These are phyloP conservation scores for Luperina testacea DNA, from an alignment of 2,888 invertebrate genomes.

Conservation along the genomic window DNA sequence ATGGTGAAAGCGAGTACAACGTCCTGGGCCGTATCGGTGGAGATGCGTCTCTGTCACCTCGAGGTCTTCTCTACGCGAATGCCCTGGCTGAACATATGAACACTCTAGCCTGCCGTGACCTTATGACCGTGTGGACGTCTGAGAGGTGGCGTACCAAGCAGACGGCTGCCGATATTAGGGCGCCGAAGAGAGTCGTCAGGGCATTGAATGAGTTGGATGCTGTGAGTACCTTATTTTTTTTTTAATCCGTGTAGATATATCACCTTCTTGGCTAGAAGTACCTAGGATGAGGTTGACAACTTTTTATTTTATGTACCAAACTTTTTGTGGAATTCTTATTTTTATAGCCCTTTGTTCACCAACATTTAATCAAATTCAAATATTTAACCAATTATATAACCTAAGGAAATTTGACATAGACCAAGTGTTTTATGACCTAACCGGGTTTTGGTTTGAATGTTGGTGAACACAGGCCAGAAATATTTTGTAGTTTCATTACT, in stretches of 20 bases:
- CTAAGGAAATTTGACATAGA: too few species aligned
- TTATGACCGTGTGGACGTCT: slow-evolving; percentile 97
- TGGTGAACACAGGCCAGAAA: background rate
- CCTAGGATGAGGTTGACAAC: too few species aligned
- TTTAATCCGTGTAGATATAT: background rate
- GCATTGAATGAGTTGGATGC: slow-evolving; percentile 98
- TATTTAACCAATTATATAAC: too few species aligned
- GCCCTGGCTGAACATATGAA: slow-evolving; percentile 93
- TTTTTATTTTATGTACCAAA: background rate
- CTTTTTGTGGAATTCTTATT: background rate
- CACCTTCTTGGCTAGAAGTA: background rate
- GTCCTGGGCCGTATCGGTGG: slow-evolving; percentile 97
- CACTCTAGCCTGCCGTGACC: slow-evolving; percentile 90
- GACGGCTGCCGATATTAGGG: slow-evolving; percentile 94
- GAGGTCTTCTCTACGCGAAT: slow-evolving; percentile 94
- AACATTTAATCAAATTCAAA: too few species aligned
- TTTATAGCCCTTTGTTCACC: too few species aligned
- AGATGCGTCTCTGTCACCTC: slow-evolving; percentile 95
- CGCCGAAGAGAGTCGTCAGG: slow-evolving; percentile 95
- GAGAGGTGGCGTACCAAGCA: slow-evolving; percentile 96
- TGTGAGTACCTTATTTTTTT: slow-evolving; percentile 87
- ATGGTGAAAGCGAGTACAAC: slow-evolving; percentile 98
- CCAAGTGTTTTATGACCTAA: too few species aligned
- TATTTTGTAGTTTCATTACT: background rate
- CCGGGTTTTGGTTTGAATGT: too few species aligned